phyloP scores from a whole-genome alignment of 1,140 invertebrate genomes.

The Zaprionus taronus region DNA sequence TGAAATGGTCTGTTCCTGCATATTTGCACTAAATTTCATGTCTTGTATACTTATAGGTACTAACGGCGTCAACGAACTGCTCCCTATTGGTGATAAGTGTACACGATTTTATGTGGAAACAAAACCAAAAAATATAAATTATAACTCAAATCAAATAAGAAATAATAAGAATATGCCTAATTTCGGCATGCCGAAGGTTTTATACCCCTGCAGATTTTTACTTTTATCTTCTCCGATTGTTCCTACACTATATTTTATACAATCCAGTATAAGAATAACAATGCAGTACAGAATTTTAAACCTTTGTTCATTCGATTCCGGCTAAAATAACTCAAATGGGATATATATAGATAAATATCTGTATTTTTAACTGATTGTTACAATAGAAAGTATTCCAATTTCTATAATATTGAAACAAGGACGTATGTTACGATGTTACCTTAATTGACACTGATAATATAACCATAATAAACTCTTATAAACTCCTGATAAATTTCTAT shows the following conservation, averaged over 20 bases:
- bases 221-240: too few relatives aligned
- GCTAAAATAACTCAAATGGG: too few relatives aligned
- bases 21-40: constrained; percentile 87
- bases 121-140: neutral
- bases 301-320: too few relatives aligned
- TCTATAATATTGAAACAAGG: neutral
- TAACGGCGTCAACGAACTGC: constrained; percentile 90
- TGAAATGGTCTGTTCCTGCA: constrained; percentile 88
- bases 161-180: neutral
- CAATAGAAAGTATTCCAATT: neutral
- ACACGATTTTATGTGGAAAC: neutral
- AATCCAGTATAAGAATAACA: too few relatives aligned
- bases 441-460: too few relatives aligned
- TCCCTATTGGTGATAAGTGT: constrained; percentile 78
- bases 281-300: too few relatives aligned
- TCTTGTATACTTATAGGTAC: constrained; percentile 92
- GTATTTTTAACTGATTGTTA: neutral
- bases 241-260: too few relatives aligned
- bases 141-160: neutral
- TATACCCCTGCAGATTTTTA: neutral
- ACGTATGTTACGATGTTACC: too few relatives aligned
- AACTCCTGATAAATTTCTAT: too few relatives aligned
- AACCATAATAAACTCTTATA: too few relatives aligned
- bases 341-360: neutral
- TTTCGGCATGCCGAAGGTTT: neutral